Percentiles rank a stretch among this genome's conserved stretches.
Conservation (phyloP, 2,797 vertebrate genomes). For the Hyperoplus immaculatus region DNA sequence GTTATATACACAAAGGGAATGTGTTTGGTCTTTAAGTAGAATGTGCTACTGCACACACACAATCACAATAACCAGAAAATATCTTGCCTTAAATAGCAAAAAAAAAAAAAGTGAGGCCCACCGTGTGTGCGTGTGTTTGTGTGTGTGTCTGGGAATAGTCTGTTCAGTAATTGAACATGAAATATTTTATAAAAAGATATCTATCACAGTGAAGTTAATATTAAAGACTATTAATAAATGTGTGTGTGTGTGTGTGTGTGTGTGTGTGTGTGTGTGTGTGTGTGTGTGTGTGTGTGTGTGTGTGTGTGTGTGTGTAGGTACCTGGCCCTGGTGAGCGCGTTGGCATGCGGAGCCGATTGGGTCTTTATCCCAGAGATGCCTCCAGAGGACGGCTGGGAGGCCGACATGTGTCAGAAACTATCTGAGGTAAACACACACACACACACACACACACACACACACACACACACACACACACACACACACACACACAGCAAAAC, state of each 20-base stretch:
- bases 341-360: slow-evolving; percentile 98
- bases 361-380: slow-evolving; percentile 97
- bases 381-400: slow-evolving; percentile 96
- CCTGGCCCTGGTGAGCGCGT: slow-evolving; percentile 94
- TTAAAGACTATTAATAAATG: background rate
- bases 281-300: background rate
- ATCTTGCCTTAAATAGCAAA: too few relatives aligned
- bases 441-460: slow-evolving; percentile 11
- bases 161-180: background rate
- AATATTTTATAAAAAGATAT: background rate
- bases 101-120: background rate
- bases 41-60: background rate
- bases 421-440: slow-evolving; percentile 89
- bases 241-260: too few relatives aligned
- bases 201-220: background rate
- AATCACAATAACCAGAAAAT: background rate
- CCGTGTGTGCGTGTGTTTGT: background rate
- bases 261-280: too few relatives aligned
- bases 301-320: slow-evolving; percentile 72
- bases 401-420: slow-evolving; percentile 93
- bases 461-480: slow-evolving; percentile 27
- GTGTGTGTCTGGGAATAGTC: slow-evolving; percentile 8
- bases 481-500: background rate
- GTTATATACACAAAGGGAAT: background rate
- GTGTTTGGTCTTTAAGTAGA: background rate